Evolutionary conservation across 2,113 vertebrate species (phyloP), one percentile per base, ranked within the genome.

Genomic region (Ceyx melanurus): DNA sequence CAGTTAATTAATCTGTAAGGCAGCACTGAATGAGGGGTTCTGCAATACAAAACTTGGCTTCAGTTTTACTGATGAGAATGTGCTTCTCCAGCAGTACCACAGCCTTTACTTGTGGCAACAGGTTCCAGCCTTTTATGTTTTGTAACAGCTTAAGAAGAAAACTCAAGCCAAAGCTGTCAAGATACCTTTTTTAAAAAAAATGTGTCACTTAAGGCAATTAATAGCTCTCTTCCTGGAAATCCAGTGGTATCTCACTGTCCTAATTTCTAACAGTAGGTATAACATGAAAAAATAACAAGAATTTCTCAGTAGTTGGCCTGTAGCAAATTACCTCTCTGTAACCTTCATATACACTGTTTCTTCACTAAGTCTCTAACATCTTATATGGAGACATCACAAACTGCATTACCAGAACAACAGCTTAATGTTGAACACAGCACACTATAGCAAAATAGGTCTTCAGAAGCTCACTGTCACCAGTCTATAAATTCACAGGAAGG

Each of bases 151-250:
- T 37, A 86, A 51, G 37, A 22, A 66, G 58, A 83, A 88, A 86
- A 91, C 19, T 45, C 86, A 18, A 67, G 46, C 23, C 26, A 70
- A 68, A 62, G 53, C 29, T 67, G 40, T 20, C n/a, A 66, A 56
- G 61, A 70, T 25, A 12, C 12, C 13, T 10, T 77, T 66, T 89
- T 43, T 1, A 10, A 37, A 37, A 35, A 26, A 83, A 82, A 76
- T 0, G 0, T 31, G 19, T 64, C 35, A 60, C 43, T 83, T 85
- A 74, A 90, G 54, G 50, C 37, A 82, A 77, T 78, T 88, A 80
- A 57, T 50, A 40, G 48, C 20, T 84, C 13, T 57, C 35, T 92
- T 95, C 88, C 92, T 76, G 90, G 61, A 73, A 94, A 78, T 72
- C 81, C 82, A 79, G 50, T n/a, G 13, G 33, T 82, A 76, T 37